phyloP scores from a whole-genome alignment of 2,797 vertebrate species.

The Dryobates pubescens region DNA sequence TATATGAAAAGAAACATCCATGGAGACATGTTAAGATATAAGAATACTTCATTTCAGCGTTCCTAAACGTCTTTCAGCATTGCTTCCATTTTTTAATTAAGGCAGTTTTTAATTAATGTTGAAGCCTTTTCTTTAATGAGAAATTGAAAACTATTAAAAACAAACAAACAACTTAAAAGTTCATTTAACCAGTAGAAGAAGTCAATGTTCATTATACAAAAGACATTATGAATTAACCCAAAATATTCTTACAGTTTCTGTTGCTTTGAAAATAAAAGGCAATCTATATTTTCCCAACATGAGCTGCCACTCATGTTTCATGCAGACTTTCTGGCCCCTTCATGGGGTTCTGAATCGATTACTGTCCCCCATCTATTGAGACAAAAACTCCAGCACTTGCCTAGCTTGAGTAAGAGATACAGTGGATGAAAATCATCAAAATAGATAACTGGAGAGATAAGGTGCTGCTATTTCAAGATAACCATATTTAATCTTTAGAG shows the following conservation, averaged over 20 bases:
- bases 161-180: neutral
- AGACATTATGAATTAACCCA: neutral
- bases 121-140: neutral
- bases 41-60: neutral
- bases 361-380: neutral
- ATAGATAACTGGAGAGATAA: neutral
- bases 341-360: neutral
- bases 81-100: neutral
- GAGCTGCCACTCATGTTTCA: neutral
- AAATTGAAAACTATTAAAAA: neutral
- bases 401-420: neutral
- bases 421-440: neutral
- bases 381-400: neutral
- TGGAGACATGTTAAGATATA: neutral
- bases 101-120: neutral
- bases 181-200: neutral
- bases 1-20: neutral
- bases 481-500: neutral
- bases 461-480: neutral
- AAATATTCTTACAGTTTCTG: neutral
- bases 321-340: neutral
- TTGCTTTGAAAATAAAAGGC: neutral
- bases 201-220: neutral
- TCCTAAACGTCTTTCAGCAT: neutral
- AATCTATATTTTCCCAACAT: neutral